Conservation (phyloP, 2,113 vertebrate genomes). For the Promerops cafer region DNA sequence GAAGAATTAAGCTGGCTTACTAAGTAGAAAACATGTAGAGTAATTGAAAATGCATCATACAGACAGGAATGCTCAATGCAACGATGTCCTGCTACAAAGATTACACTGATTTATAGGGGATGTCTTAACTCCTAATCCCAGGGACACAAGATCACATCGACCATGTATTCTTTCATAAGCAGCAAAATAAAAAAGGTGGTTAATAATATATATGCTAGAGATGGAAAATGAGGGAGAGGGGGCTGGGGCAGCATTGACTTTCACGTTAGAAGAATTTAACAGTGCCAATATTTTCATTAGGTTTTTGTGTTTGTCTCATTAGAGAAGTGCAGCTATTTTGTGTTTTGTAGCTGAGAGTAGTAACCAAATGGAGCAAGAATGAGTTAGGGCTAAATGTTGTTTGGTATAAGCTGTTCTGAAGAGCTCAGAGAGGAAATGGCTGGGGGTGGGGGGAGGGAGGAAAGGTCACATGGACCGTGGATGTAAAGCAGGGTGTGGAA, state of each 20-base stretch:
- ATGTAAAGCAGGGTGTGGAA: constrained; percentile 56
- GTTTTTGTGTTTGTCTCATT: constrained; percentile 54
- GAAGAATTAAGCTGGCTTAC: constrained; percentile 82
- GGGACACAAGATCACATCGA: constrained; percentile 44
- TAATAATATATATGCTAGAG: constrained; percentile 64
- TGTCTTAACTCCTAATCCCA: constrained; percentile 76
- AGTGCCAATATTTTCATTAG: constrained; percentile 39
- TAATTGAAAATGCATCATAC: constrained; percentile 80
- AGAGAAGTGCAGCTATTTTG: constrained; percentile 43
- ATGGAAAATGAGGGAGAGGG: constrained; percentile 61
- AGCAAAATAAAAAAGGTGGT: constrained; percentile 56
- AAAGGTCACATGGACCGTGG: constrained; percentile 36
- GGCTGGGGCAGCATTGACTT: constrained; percentile 20
- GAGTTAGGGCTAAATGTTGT: constrained; percentile 54
- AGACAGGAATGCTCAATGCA: constrained; percentile 65
- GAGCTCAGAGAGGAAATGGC: constrained; percentile 50
- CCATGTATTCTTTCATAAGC: constrained; percentile 62
- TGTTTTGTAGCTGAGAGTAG: constrained; percentile 34
- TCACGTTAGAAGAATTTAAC: constrained; percentile 37
- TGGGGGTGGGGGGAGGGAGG: constrained; percentile 4
- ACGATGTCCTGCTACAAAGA: constrained; percentile 69
- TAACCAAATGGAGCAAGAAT: constrained; percentile 44
- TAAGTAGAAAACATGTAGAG: constrained; percentile 78
- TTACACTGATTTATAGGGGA: constrained; percentile 77
- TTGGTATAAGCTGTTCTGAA: constrained; percentile 47